Evolutionary conservation across 2,888 invertebrate genomes (phyloP), one percentile per base, ranked within the genome.

Genomic region (Cynaeus angustus): DNA sequence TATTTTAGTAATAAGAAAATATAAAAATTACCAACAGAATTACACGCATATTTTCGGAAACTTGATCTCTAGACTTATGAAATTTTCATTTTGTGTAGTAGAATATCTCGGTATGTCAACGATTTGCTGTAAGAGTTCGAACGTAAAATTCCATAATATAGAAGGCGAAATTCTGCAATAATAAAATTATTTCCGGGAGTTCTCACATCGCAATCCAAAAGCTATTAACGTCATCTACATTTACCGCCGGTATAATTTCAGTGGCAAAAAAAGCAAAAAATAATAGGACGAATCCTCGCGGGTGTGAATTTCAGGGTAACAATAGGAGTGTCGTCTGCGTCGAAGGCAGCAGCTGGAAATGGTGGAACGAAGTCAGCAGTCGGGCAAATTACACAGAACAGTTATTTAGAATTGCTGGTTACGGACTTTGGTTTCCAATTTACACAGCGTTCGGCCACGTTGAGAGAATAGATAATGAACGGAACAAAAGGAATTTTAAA

Each of bases 381-480:
- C 66, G 73, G 69, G 61, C 73, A 75, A 76, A 76, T 75, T 76
- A 74, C 74, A 75, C 75, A 71, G 73, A 75, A 73, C 72, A 65
- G 73, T 73, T 75, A 76, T 70, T 74, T 74, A 71, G 72, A 73
- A 79, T 75, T 73, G 74, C 68, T 64, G 71, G 72, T 74, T 76
- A 71, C 72, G 74, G 75, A 66, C 76, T 76, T 76, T 75, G 77
- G 76, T 77, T 78, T 75, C 75, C 75, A 78, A 77, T 78, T 77
- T 78, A 74, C 75, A 71, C 69, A 68, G 69, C 66, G 72, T 68
- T 72, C 64, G 74, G 72, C 73, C 72, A 77, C 77, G 77, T 71
- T 74, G 48, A 74, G 73, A 74, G 78, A 75, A 78, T 76, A 74
- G 78, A 75, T 77, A 79, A 79, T 79, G 77, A 78, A 72, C 69